Evolutionary conservation across 2,888 invertebrate species (phyloP).

Genomic region (Phaedon cochleariae): DNA sequence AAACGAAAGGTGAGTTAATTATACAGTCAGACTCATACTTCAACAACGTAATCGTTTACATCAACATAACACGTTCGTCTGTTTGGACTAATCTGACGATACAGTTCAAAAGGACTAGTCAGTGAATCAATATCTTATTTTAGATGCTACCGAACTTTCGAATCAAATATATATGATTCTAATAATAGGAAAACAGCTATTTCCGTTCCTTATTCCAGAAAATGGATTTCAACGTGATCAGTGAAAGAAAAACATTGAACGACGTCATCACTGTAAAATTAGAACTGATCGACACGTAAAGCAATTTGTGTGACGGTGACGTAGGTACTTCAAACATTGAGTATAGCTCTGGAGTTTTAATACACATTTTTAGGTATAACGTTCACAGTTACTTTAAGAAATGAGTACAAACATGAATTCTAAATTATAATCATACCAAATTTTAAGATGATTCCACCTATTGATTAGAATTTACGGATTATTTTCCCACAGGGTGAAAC

Average conservation of each 20-base stretch:
- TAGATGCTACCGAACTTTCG: neutral
- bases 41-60: neutral
- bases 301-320: neutral
- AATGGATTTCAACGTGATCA: conserved; percentile 17
- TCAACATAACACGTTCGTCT: neutral
- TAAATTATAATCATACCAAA: too few relatives aligned
- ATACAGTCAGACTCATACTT: neutral
- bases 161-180: neutral
- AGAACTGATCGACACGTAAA: conserved; percentile 2
- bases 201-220: neutral
- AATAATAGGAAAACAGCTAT: neutral
- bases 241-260: conserved; percentile 17
- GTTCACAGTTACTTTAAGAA: too few relatives aligned
- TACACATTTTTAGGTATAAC: too few relatives aligned
- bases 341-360: too few relatives aligned
- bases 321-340: neutral
- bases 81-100: neutral
- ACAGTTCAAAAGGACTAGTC: neutral
- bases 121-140: conserved; percentile 1
- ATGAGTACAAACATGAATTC: too few relatives aligned
- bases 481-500: too few relatives aligned
- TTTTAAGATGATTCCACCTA: too few relatives aligned
- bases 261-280: conserved; percentile 25
- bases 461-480: too few relatives aligned
- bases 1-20: neutral